Evolutionary conservation across 2,113 vertebrate genomes (phyloP).

Genomic region (Himantopus leucocephalus): DNA sequence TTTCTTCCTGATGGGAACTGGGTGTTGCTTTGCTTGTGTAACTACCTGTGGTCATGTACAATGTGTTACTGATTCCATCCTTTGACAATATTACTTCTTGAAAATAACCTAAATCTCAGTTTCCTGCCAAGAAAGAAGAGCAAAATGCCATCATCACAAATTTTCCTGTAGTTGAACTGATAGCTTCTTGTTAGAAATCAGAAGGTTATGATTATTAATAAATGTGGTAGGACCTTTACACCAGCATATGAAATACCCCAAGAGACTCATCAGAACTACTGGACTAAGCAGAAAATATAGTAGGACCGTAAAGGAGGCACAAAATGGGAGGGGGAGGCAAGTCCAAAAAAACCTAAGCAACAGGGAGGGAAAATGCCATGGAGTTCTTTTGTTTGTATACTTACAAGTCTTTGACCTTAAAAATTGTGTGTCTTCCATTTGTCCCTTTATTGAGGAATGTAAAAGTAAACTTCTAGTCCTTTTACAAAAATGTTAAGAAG

Average conservation of each 20-base stretch:
- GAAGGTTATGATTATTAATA: conserved; percentile 8
- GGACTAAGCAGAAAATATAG: background rate
- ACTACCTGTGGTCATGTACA: background rate
- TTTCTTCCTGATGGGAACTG: background rate
- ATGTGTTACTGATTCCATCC: background rate
- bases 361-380: background rate
- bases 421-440: background rate
- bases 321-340: background rate
- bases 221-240: background rate
- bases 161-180: background rate
- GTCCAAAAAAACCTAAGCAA: background rate
- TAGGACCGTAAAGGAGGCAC: background rate
- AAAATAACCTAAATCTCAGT: background rate
- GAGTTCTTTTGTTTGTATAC: background rate
- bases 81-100: background rate
- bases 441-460: background rate
- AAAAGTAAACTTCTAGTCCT: background rate
- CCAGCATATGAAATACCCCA: background rate
- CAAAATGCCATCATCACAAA: background rate
- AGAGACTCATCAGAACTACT: background rate
- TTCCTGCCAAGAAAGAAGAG: background rate
- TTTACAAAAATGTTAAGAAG: background rate
- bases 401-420: background rate
- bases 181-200: background rate
- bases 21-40: background rate